Percentiles rank a stretch among this genome's conserved stretches.
Conservation (phyloP, 2,797 vertebrate genomes). For the Serranus cabrilla region DNA sequence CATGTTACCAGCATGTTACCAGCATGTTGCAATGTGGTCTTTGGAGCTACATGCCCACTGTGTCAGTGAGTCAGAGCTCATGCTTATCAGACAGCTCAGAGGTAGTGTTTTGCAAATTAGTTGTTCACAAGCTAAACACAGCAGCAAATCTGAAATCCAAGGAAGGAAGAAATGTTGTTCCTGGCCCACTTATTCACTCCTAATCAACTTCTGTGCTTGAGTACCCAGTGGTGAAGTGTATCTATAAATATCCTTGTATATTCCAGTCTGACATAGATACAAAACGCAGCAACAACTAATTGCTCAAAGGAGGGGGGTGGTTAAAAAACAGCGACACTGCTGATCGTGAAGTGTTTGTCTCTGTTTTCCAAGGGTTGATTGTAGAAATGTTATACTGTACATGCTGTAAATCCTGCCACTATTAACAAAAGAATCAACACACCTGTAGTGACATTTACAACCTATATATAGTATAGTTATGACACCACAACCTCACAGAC, state of each 20-base stretch:
- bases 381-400: not conserved
- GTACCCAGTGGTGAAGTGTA: not conserved
- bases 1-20: not conserved
- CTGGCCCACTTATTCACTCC: constrained; percentile 19
- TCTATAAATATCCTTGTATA: constrained; percentile 37
- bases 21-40: not conserved
- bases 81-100: not conserved
- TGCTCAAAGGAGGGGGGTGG: not conserved
- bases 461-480: too few relatives aligned
- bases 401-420: not conserved
- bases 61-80: constrained; percentile 2
- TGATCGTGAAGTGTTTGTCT: constrained; percentile 7
- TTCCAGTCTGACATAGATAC: constrained; percentile 36
- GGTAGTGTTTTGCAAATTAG: not conserved
- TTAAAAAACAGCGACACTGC: not conserved
- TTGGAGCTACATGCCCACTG: not conserved
- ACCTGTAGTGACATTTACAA: too few relatives aligned
- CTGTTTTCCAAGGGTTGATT: not conserved
- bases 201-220: constrained; percentile 12
- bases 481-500: too few relatives aligned
- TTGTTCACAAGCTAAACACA: constrained; percentile 11
- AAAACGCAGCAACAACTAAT: constrained; percentile 12
- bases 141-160: not conserved
- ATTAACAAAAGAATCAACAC: too few relatives aligned
- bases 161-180: not conserved